phyloP scores from a whole-genome alignment of 2,113 vertebrate species.

The Galbula dea region DNA sequence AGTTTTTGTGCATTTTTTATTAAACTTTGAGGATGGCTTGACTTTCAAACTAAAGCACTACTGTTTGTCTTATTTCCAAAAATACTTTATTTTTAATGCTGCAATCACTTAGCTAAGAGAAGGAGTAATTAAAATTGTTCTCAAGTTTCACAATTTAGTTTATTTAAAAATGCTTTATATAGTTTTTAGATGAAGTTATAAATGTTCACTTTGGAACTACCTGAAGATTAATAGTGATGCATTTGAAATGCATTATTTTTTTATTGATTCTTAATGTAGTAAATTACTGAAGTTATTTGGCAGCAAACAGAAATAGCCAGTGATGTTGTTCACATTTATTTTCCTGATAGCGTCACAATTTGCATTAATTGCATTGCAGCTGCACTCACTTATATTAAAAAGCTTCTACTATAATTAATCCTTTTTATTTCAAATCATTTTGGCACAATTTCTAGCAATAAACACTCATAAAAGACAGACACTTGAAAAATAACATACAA shows the following conservation, averaged over 20 bases:
- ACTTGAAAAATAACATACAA: conserved; percentile 82
- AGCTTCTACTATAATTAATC: conserved; percentile 93
- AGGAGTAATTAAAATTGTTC: conserved; percentile 63
- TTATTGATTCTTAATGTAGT: conserved; percentile 99
- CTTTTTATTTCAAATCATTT: conserved; percentile 93
- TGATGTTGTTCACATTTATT: conserved; percentile 84
- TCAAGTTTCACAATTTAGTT: conserved; percentile 50
- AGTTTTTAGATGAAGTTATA: conserved; percentile 84
- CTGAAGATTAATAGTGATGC: conserved; percentile 87
- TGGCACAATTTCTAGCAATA: conserved; percentile 99
- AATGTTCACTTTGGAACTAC: conserved; percentile 78
- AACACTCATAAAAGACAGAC: conserved; percentile 93
- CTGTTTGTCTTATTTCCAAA: conserved; percentile 25
- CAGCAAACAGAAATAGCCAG: conserved; percentile 90
- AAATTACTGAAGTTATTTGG: conserved; percentile 97
- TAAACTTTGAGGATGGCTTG: background rate
- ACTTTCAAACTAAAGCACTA: background rate
- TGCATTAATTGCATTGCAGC: conserved; percentile 94
- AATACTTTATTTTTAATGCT: conserved; percentile 11
- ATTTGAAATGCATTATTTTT: conserved; percentile 97
- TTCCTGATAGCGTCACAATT: conserved; percentile 87
- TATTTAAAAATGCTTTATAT: conserved; percentile 71
- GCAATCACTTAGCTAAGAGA: conserved; percentile 14
- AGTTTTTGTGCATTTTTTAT: background rate
- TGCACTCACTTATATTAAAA: conserved; percentile 99